Evolutionary conservation across 2,113 vertebrate species (phyloP).

Genomic region (Polyodon spathula): DNA sequence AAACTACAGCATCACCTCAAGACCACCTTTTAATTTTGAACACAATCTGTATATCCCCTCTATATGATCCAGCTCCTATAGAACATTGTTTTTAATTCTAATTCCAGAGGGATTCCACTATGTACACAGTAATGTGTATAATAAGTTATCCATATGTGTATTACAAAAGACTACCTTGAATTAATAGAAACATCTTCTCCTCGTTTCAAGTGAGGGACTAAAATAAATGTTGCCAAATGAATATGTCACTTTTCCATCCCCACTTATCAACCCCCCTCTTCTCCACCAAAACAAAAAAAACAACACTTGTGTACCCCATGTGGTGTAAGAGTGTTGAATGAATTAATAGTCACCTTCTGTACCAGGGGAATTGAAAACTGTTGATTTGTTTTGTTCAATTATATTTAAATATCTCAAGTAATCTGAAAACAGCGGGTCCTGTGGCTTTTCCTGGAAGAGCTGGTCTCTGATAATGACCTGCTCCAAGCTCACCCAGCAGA

Average conservation of each 20-base stretch:
- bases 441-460: constrained; percentile 16
- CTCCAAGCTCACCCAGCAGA: constrained; percentile 52
- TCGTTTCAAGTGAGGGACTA: neutral
- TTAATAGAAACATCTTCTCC: neutral
- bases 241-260: neutral
- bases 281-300: neutral
- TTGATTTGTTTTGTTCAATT: constrained; percentile 27
- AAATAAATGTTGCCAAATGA: constrained; percentile 1
- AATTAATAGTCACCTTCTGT: constrained; percentile 34
- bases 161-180: too few relatives aligned
- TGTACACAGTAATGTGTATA: too few relatives aligned
- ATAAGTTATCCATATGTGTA: too few relatives aligned
- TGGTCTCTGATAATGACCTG: constrained; percentile 61
- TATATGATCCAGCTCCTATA: too few relatives aligned
- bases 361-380: constrained; percentile 28
- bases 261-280: neutral
- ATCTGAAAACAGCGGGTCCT: constrained; percentile 37
- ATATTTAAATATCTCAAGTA: constrained; percentile 46
- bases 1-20: too few relatives aligned
- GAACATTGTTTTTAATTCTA: too few relatives aligned
- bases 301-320: neutral
- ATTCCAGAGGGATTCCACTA: too few relatives aligned
- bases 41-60: too few relatives aligned
- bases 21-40: too few relatives aligned
- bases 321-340: constrained; percentile 20